Base-by-base conservation (phyloP, 2,888 invertebrate genomes). In the Cantharis flavilabris region DNA sequence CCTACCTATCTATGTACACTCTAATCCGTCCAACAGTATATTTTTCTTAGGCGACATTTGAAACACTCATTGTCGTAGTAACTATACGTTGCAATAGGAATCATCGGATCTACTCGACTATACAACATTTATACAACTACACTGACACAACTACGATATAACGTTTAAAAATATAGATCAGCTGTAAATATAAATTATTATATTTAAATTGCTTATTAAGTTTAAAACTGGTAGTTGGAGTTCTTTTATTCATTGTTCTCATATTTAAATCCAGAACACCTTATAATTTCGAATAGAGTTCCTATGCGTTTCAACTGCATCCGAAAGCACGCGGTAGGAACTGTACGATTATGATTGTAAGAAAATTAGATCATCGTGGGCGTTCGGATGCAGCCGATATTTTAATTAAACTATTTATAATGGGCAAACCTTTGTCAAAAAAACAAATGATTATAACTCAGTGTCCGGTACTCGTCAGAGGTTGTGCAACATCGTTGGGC, bases 391-490 rank as follows among this genome's bases (percentile, higher is more conserved):
- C 73, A 75, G 71, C 73, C 69, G 63, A 63, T 72, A 69, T 69
- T 20, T 63, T 63, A 69, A 69, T 62, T 71, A 33, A 62, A 62
- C 67, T 28, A 69, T 33, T 77, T 71, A 71, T 77, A 49, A 64
- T 72, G 74, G 70, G 65, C 67, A 70, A 71, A 71, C 70, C 69
- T 70, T 70, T 62, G 77, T 75, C 77, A 75, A 75, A 77, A 72
- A 62, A 71, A 67, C 67, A 71, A 71, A 20, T 71, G 64, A 62
- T 26, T 63, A 69, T 70, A 88, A 88, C 87, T 91, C 90, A 91
- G 90, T 88, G 89, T 75, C 88, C 88, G 75, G 89, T 88, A 84
- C 88, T 91, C 85, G 92, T 92, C 80, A 92, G 88, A 70, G 91
- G 88, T 30, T 86, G 86, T 72, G 84, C 82, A 83, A 91, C 89